Conservation (phyloP, 2,113 vertebrate genomes). For the Notiomystis cincta region DNA sequence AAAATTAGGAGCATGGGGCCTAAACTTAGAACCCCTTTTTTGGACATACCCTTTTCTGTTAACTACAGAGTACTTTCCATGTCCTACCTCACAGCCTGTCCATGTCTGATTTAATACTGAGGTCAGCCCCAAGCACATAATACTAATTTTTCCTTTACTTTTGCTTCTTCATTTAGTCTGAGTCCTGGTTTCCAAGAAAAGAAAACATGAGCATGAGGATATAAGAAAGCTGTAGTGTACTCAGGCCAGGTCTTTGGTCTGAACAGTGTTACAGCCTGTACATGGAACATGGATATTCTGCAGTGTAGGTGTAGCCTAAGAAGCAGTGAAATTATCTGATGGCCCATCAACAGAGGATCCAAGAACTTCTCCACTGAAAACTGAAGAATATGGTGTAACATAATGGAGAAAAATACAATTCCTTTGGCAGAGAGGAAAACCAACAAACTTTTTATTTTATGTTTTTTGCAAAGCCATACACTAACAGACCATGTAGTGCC, state of each 20-base stretch:
- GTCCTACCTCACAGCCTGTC: not conserved
- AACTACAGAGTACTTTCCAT: not conserved
- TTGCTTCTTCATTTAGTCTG: not conserved
- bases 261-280: not conserved
- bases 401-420: accelerated
- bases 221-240: not conserved
- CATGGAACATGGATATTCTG: not conserved
- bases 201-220: not conserved
- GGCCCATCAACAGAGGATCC: not conserved
- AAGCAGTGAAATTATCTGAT: not conserved
- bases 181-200: not conserved
- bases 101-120: not conserved
- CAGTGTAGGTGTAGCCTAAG: not conserved
- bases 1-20: not conserved
- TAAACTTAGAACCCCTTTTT: not conserved
- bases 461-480: not conserved
- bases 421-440: not conserved
- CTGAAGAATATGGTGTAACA: not conserved
- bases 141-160: not conserved
- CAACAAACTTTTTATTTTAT: not conserved
- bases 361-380: not conserved
- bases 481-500: not conserved
- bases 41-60: not conserved
- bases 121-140: not conserved
- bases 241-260: not conserved